Conservation (phyloP, 2,113 vertebrate species). For the Rallus limicola region DNA sequence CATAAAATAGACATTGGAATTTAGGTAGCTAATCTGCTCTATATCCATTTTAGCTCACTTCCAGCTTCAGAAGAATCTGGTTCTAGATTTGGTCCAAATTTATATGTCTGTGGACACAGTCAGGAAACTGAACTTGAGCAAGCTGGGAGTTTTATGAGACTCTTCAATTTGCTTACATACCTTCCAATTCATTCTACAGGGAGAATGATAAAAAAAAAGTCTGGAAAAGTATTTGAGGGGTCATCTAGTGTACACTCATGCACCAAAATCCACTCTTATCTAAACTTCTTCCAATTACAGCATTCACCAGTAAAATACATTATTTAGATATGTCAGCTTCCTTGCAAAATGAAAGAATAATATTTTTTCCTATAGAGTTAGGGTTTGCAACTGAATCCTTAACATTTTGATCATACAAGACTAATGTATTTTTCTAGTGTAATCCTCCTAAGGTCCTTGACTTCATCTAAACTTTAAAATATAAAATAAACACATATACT, state of each 20-base stretch:
- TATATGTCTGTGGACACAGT: neutral
- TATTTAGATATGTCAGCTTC: slow-evolving; percentile 25
- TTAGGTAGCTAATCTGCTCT: neutral
- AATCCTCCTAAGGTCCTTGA: neutral
- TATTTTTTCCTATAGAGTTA: neutral
- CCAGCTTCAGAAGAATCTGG: neutral
- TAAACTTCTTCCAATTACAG: slow-evolving; percentile 3
- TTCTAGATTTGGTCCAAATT: neutral
- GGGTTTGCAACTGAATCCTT: neutral
- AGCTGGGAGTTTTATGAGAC: neutral
- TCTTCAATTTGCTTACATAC: neutral
- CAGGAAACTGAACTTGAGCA: neutral
- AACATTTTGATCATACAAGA: neutral
- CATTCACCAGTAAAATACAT: neutral
- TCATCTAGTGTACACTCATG: neutral
- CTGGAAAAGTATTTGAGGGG: neutral
- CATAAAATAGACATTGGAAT: neutral
- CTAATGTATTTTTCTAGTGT: slow-evolving; percentile 4
- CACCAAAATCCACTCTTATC: neutral
- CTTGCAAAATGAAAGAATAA: neutral
- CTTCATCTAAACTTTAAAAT: slow-evolving; percentile 5
- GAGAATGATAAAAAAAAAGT: neutral
- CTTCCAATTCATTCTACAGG: neutral
- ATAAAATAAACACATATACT: neutral
- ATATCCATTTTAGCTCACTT: neutral